Evolutionary conservation across 2,888 invertebrate species (phyloP), one percentile per base, ranked within the genome.

Genomic region (Camptogramma bilineatum): DNA sequence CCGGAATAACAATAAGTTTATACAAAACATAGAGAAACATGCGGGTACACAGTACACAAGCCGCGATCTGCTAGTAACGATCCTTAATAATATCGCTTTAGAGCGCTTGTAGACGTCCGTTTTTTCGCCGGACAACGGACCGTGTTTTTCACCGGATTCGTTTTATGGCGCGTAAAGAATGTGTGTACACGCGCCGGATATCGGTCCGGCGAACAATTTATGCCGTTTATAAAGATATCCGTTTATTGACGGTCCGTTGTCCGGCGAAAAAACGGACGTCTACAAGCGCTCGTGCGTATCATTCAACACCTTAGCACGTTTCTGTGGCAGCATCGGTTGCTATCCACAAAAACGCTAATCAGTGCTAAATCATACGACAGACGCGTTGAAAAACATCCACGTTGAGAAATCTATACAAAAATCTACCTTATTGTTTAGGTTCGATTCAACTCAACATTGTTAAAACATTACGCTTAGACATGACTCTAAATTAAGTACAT

Each of bases 21-120:
- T 79, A 81, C 77, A 80, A 73, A 71, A 74, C 66, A 70, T 54
- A 72, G 66, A 73, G 68, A 74, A 73, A 73, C 73, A 72, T 74
- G 67, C 74, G 77, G 70, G 77, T 77, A 78, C 69, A 39, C 19
- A 16, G 76, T 54, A 74, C 75, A 59, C 48, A 58, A 79, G 73
- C 73, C 66, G 71, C 71, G 64, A 74, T 72, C 19, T 53, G 65
- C 58, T 53, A 56, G 51, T 53, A 56, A 62, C 57, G 48, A 66
- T 61, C 65, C 74, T 61, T 73, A 68, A 64, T 28, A 21, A 51
- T 70, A 69, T 69, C 63, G 78, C 75, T 71, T 73, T 74, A 76
- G 31, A 46, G n/a, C n/a, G n/a, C n/a, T n/a, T n/a, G n/a, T n/a
- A n/a, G n/a, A n/a, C n/a, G n/a, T n/a, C n/a, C n/a, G n/a, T n/a